Conservation (phyloP, 2,113 vertebrate species). For the Smithornis capensis region DNA sequence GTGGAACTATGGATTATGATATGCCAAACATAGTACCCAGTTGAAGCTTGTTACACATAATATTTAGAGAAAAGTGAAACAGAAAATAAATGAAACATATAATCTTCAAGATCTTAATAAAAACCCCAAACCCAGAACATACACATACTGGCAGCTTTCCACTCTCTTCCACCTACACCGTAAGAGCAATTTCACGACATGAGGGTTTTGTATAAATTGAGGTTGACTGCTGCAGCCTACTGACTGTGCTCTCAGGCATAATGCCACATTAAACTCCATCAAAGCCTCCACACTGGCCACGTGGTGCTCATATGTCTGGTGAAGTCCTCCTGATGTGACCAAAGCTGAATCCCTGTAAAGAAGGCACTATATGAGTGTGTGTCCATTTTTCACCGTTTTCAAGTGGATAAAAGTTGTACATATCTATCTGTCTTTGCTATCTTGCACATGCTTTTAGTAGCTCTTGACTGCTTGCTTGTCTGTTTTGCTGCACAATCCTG, state of each 20-base stretch:
- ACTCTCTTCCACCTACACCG: background rate
- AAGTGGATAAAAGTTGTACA: background rate
- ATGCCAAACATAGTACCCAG: rapidly evolving
- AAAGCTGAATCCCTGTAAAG: background rate
- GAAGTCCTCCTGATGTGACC: background rate
- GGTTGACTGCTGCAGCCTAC: background rate
- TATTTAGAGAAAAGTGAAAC: background rate
- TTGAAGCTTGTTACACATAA: background rate
- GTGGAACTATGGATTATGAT: background rate
- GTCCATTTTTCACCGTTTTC: background rate
- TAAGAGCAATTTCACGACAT: background rate
- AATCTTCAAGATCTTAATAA: background rate
- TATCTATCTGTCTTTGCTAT: background rate
- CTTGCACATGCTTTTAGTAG: background rate
- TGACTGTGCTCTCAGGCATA: background rate
- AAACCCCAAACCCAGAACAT: background rate
- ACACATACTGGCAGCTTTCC: background rate
- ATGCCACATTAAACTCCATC: background rate
- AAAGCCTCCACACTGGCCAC: background rate
- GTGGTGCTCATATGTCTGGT: background rate
- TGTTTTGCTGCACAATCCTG: background rate
- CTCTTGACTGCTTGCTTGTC: background rate
- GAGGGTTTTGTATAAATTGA: background rate
- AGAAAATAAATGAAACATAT: background rate
- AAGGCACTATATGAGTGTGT: background rate